Base-by-base conservation (phyloP, 1,140 invertebrate species). In the Propsilocerus akamusi region DNA sequence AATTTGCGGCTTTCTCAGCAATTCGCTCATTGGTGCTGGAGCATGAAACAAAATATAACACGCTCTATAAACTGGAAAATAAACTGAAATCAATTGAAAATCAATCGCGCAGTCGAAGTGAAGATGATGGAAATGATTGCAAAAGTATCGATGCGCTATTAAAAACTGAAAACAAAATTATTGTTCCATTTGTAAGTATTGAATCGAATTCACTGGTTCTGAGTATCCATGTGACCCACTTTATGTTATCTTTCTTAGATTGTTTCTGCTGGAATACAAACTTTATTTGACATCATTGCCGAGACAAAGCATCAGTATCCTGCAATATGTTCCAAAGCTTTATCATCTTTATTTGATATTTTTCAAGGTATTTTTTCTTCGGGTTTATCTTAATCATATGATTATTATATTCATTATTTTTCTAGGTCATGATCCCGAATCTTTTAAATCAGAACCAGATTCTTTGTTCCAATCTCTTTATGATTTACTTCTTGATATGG, bases 261-360 rank as follows among this genome's bases (percentile, higher is more conserved):
- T 64, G 90, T 96, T 57, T 85, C 87, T 48, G 80, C 96, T 54
- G 92, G 92, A 3, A 68, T 97, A 51, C 77, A 81, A 59, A 86
- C 86, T 52, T 84, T 96, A 5, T 95, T 96, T 70, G 83, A 92
- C 57, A 69, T 97, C 20, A 87, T 97, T 53, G 76, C 81, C 57
- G 90, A 94, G 62, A 89, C 89, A 52, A 72, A 85, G 49, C 72
- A 72, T 49, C 73, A 78, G 11, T 84, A 95, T 68, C 83, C 89
- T 23, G 66, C 70, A 32, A 72, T 97, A 49, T 96, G 92, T 72
- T 83, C 82, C 30, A 83, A 85, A 67, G 86, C 90, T 25, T 67
- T 97, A 8, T 73, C 75, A 57, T 88, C 92, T 17, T 69, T 97
- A 53, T 69, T 96, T 46, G 87, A 96, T 70, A 81, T 95, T 51